Base-by-base conservation (phyloP, 2,888 invertebrate genomes). In the Netelia melanura region DNA sequence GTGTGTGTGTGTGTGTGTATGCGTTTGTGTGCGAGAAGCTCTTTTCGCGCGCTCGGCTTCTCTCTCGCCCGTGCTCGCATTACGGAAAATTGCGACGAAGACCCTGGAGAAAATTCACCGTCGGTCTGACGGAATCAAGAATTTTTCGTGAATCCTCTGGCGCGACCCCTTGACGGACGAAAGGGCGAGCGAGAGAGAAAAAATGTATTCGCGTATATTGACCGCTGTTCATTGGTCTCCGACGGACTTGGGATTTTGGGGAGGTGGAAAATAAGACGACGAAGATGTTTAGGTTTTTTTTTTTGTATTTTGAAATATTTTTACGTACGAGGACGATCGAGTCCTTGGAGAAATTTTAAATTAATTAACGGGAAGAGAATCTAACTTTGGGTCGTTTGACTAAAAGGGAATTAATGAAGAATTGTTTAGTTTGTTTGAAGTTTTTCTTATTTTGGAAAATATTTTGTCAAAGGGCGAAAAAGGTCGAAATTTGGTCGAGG, bases 11-110 rank as follows among this genome's bases (percentile, higher is more conserved):
- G 21, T 11, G 65, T 17, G 78, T 17, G 64, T 30, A 67, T 43
- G 44, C n/a, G 62, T 48, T n/a, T 10, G 21, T 77, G 76, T 72
- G 77, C 67, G 84, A 61, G 70, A 61, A 71, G 44, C 79, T 81
- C 84, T 72, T 83, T 81, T 81, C 82, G 81, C 77, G 78, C 79
- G 72, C 81, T 58, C 76, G 43, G 71, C 72, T 83, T 65, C 68
- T 64, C 58, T 65, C 58, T 71, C 64, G 43, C 77, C 43, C 77
- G 54, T 64, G 75, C 84, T 81, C 83, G 84, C 84, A 87, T 88
- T 87, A 86, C 82, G 87, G 87, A 86, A 87, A 88, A 88, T 88
- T 86, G 87, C 85, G 85, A 78, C 30, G 81, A 77, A 75, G 38
- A 61, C 79, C 83, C 82, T 58, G 79, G 48, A 83, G 82, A 83